Evolutionary conservation across 2,113 vertebrate genomes (phyloP).

Genomic region (Pelvicachromis taeniatus): DNA sequence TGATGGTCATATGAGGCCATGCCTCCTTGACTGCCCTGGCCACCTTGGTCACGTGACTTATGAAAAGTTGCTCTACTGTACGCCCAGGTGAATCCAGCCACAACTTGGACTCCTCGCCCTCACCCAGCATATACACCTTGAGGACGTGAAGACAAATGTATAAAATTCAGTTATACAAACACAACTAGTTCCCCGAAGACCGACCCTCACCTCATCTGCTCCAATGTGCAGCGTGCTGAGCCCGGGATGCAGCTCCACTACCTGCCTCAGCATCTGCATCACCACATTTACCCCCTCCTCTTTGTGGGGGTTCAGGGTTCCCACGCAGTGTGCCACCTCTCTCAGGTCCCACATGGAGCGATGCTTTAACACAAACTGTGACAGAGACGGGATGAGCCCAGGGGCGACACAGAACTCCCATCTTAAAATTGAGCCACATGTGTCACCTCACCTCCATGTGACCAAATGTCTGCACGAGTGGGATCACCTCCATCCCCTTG

Average conservation of each 20-base stretch:
- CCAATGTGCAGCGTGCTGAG: conserved; percentile 83
- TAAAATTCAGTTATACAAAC: background rate
- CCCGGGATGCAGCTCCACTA: conserved; percentile 80
- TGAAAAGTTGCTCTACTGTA: conserved; percentile 79
- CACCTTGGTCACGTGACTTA: conserved; percentile 83
- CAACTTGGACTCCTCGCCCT: conserved; percentile 84
- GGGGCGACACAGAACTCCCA: background rate
- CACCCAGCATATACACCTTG: conserved; percentile 89
- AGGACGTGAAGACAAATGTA: background rate
- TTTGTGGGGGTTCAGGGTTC: conserved; percentile 86
- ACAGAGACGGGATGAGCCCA: background rate
- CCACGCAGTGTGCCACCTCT: conserved; percentile 81
- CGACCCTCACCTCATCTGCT: conserved; percentile 82
- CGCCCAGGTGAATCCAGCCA: conserved; percentile 76
- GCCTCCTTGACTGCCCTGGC: conserved; percentile 69
- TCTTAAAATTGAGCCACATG: background rate
- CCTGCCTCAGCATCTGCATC: conserved; percentile 84
- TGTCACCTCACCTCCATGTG: conserved; percentile 89
- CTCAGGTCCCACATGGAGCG: conserved; percentile 76
- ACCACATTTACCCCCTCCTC: conserved; percentile 77
- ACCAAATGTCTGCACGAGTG: conserved; percentile 92
- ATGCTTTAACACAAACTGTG: conserved; percentile 94
- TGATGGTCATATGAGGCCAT: conserved; percentile 74
- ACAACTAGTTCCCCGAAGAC: background rate
- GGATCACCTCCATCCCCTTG: conserved; percentile 83